Evolutionary conservation across 92 coral and sea anemone species (phyloP).

Genomic region (Epizoanthus fatuus): DNA sequence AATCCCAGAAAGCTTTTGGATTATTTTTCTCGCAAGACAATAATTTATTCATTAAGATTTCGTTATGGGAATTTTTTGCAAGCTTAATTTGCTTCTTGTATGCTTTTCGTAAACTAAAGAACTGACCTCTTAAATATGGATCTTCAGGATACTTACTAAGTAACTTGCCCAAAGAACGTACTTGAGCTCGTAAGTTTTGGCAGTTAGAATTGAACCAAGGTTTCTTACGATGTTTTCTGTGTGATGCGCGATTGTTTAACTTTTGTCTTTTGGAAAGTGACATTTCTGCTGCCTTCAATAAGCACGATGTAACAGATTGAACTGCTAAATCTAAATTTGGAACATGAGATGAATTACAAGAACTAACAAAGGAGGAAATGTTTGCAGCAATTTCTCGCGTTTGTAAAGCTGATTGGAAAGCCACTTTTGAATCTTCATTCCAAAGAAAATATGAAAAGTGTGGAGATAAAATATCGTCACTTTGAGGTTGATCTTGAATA

Average conservation of each 20-base stretch:
- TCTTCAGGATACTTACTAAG: background rate
- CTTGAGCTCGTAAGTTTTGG: background rate
- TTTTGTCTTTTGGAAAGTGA: background rate
- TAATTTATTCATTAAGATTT: background rate
- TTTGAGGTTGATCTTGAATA: too few relatives aligned
- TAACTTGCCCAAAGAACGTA: background rate
- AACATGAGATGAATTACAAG: background rate
- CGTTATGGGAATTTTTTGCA: background rate
- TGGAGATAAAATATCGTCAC: too few relatives aligned
- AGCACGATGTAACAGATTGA: background rate
- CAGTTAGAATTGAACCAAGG: conserved; percentile 5
- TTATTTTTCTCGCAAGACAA: background rate
- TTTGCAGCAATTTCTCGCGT: background rate
- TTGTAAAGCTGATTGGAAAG: too few relatives aligned
- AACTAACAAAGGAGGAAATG: background rate
- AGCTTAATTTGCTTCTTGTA: conserved; percentile 5
- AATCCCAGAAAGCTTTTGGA: background rate
- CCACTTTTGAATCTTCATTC: too few relatives aligned
- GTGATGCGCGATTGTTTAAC: background rate
- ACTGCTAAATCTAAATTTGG: background rate
- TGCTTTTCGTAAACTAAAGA: background rate
- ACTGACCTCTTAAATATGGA: conserved; percentile 15
- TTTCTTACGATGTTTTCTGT: background rate
- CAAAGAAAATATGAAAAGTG: too few relatives aligned
- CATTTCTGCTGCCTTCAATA: conserved; percentile 7